Conservation (phyloP, 53 echinoderm and acorn worm species). For the Pentamera pediparva region DNA sequence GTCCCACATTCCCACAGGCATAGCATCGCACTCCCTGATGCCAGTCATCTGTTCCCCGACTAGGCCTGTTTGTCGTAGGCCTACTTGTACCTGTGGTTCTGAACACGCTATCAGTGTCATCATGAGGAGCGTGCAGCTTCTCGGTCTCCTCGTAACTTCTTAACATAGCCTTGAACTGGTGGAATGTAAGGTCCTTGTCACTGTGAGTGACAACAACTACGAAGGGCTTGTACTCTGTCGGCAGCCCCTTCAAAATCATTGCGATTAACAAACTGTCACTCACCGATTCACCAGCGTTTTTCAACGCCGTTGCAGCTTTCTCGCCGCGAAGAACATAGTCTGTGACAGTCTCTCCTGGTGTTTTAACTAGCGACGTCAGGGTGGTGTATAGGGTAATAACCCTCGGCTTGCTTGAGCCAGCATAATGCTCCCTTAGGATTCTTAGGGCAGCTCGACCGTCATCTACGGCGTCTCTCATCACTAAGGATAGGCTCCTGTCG, state of each 20-base stretch:
- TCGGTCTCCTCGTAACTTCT: constrained; percentile 31
- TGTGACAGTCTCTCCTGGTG: constrained; percentile 12
- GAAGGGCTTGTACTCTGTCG: constrained; percentile 26
- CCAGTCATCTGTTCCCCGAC: background rate
- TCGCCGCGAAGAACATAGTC: constrained; percentile 48
- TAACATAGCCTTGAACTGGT: constrained; percentile 20
- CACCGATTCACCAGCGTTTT: constrained; percentile 28
- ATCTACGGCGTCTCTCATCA: constrained; percentile 37
- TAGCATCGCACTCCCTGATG: constrained; percentile 31
- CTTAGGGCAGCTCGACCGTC: constrained; percentile 30
- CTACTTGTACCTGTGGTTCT: too few relatives aligned
- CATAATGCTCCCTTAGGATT: constrained; percentile 42
- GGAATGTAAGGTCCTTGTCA: constrained; percentile 22
- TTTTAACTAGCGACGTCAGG: constrained; percentile 29
- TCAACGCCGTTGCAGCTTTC: constrained; percentile 26
- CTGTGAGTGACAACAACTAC: background rate
- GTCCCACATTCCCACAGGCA: background rate
- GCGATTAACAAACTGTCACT: constrained; percentile 44
- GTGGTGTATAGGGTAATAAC: constrained; percentile 37
- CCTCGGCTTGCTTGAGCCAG: constrained; percentile 35
- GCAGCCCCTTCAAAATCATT: constrained; percentile 45
- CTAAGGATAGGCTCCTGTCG: constrained; percentile 30
- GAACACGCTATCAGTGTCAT: constrained; percentile 5
- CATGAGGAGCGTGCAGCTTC: background rate
- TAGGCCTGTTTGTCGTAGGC: background rate